Conservation (phyloP, 2,113 vertebrate genomes). For the Halichoerus grypus region DNA sequence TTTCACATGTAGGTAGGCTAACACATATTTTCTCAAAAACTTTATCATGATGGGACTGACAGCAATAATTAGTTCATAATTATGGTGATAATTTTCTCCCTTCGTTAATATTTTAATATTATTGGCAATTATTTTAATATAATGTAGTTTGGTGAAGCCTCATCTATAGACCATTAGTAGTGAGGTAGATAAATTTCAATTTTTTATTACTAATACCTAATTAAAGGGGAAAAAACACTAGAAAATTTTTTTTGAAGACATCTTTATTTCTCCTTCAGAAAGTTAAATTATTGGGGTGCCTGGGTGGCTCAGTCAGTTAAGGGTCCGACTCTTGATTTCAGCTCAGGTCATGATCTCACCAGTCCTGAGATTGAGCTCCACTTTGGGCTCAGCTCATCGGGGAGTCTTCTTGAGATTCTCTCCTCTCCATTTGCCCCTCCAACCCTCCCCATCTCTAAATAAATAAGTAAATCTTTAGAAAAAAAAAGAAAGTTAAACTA, state of each 20-base stretch:
- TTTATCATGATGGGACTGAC: not conserved
- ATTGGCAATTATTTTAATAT: constrained; percentile 58
- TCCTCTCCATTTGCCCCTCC: not conserved
- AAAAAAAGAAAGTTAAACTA: constrained; percentile 28
- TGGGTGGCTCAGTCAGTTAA: not conserved
- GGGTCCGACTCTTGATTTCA: not conserved
- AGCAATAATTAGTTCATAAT: constrained; percentile 41
- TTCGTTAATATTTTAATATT: constrained; percentile 11
- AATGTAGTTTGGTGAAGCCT: not conserved
- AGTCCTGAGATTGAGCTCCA: no score
- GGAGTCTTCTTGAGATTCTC: not conserved
- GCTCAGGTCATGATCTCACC: not conserved
- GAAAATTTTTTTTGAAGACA: constrained; percentile 22
- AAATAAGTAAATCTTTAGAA: not conserved
- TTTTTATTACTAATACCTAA: constrained; percentile 53
- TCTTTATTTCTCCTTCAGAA: constrained; percentile 42
- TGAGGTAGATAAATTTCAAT: constrained; percentile 40
- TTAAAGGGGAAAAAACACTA: not conserved
- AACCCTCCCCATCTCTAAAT: not conserved
- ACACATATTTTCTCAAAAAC: not conserved
- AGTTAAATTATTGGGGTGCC: not conserved
- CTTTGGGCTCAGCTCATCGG: not conserved
- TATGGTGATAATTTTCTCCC: not conserved
- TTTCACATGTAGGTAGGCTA: not conserved
- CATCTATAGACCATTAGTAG: not conserved